Evolutionary conservation across 1,140 invertebrate species (phyloP).

Genomic region (Laupala kohalensis): DNA sequence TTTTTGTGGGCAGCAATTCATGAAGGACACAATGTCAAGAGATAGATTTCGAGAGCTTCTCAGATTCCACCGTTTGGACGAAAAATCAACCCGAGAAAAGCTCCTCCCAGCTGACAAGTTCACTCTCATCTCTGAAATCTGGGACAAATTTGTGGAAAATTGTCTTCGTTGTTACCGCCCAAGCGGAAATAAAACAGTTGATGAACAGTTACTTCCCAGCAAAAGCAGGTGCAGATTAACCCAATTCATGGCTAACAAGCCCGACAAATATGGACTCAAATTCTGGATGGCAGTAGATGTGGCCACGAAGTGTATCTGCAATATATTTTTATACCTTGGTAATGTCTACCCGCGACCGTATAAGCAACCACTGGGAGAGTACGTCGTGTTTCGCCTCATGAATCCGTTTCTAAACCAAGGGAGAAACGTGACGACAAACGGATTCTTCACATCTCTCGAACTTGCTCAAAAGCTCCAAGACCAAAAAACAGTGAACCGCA

Average conservation of each 20-base stretch:
- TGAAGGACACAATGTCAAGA: not conserved
- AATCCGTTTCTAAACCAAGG: slow-evolving; percentile 20
- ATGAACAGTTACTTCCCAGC: too few relatives aligned
- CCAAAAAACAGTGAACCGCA: slow-evolving; percentile 11
- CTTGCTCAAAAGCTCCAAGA: slow-evolving; percentile 17
- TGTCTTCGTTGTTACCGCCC: not conserved
- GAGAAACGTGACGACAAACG: slow-evolving; percentile 23
- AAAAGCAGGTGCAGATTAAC: slow-evolving; percentile 22
- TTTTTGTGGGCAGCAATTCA: too few relatives aligned
- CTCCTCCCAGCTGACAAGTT: not conserved
- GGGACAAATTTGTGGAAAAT: slow-evolving; percentile 1
- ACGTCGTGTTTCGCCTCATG: slow-evolving; percentile 18
- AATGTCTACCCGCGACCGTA: slow-evolving; percentile 20
- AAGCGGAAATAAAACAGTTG: slow-evolving; percentile 3
- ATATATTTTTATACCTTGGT: slow-evolving; percentile 27
- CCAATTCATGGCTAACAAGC: slow-evolving; percentile 27
- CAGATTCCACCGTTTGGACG: slow-evolving; percentile 3
- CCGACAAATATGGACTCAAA: slow-evolving; percentile 27
- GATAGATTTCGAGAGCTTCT: not conserved
- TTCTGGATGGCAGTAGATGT: slow-evolving; percentile 27
- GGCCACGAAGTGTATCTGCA: slow-evolving; percentile 24
- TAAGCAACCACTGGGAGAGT: too few relatives aligned
- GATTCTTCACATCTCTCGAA: slow-evolving; percentile 21
- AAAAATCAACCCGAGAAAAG: slow-evolving; percentile 1
- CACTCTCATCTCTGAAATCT: not conserved